Percentiles rank a stretch among this genome's conserved stretches.
These are phyloP conservation scores for Bungarus multicinctus DNA, from an alignment of 2,113 vertebrate genomes.

Conservation along the genomic window DNA sequence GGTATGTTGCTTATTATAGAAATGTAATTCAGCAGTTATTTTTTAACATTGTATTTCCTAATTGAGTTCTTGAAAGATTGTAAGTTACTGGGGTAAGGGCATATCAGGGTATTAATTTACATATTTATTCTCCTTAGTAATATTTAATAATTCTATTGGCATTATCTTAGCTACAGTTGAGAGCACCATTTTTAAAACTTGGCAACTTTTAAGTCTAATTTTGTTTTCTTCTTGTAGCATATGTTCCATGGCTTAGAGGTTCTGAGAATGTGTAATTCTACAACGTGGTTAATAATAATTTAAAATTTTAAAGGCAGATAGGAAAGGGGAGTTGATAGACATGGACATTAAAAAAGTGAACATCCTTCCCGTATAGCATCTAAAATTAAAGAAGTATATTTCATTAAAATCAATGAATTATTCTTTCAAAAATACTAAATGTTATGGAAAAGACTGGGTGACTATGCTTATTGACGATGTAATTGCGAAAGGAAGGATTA, in stretches of 20 bases:
- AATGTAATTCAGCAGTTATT: not conserved
- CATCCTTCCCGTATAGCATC: not conserved
- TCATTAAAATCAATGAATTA: not conserved
- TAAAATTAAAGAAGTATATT: not conserved
- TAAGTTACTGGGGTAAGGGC: not conserved
- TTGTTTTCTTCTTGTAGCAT: not conserved
- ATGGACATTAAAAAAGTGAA: not conserved
- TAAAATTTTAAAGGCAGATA: not conserved
- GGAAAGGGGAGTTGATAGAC: not conserved
- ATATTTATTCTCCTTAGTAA: not conserved
- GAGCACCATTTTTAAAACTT: not conserved
- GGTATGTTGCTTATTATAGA: constrained; percentile 44
- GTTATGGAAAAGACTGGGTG: not conserved
- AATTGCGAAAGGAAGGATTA: not conserved
- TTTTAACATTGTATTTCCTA: not conserved
- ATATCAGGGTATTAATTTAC: not conserved
- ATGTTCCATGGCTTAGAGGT: not conserved
- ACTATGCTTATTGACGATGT: not conserved
- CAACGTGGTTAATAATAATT: not conserved
- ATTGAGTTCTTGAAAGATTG: not conserved
- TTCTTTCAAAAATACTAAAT: not conserved
- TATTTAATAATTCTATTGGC: not conserved
- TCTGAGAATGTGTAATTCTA: not conserved
- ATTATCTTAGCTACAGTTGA: not conserved
- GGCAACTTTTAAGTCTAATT: not conserved